Evolutionary conservation across 2,113 vertebrate species (phyloP), one percentile per base, ranked within the genome.

Genomic region (Psittacara wagleri): DNA sequence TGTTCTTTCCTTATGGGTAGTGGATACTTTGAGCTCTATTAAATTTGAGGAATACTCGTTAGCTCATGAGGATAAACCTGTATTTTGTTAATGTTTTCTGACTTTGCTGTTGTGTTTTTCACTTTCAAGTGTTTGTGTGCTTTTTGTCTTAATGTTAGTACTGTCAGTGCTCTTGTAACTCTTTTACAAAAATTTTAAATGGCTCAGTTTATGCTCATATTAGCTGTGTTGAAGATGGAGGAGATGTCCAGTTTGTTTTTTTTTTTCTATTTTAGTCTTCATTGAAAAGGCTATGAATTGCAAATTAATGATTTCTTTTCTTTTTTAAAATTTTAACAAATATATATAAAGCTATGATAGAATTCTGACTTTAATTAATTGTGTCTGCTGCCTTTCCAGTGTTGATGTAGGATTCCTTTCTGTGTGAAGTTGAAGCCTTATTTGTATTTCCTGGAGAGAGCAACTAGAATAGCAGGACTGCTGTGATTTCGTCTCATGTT

Each of bases 391-490:
- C 17, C 48, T 95, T 92, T 95, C 28, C 5, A 85, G 69, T 35
- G 16, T 62, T 96, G 88, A 79, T 61, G 83, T 59, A 64, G 61
- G 39, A 9, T 54, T 92, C 33, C 57, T 89, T 92, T 61, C 87
- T 89, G 73, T 86, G 17, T 72, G 8, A 87, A 96, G 88, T 63
- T 88, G 69, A 85, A 83, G 44, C 28, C 49, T 79, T 88, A 37
- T 92, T 94, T 48, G 18, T 86, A 63, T 89, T 80, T 97, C 97
- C 97, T 98, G 97, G 97, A 96, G 97, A 98, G 97, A 98, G 97
- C 98, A 98, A 98, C 98, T 98, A 98, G 96, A 98, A 92, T 92
- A 96, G 95, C 85, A 90, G 94, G 25, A 89, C 95, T 97, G 92
- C 95, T 97, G 97, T 94, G 95, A 96, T 95, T 96, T 94, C 91